phyloP scores from a whole-genome alignment of 2,888 invertebrate species.

The Philhelius pedissequus region DNA sequence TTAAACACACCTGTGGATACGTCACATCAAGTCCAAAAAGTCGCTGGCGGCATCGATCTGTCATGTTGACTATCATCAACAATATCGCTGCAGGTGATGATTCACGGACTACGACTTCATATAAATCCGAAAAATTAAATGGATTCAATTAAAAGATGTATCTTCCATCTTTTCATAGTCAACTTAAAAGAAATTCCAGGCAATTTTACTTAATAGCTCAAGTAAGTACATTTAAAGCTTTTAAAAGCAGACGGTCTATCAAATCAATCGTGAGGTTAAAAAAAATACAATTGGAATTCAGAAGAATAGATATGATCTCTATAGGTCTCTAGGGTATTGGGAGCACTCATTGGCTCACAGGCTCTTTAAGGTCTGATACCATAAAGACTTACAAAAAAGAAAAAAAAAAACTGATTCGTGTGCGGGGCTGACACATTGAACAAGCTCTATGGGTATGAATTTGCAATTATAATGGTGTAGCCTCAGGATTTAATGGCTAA shows the following conservation, averaged over 20 bases:
- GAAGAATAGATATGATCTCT: constrained; percentile 12
- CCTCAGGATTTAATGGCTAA: constrained; percentile 30
- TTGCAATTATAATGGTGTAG: constrained; percentile 39
- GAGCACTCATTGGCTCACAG: neutral
- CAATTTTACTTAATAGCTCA: neutral
- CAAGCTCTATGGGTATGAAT: constrained; percentile 23
- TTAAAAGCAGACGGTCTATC: neutral
- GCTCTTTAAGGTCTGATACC: neutral
- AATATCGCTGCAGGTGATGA: constrained; percentile 50
- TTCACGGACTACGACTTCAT: constrained; percentile 41
- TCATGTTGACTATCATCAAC: neutral
- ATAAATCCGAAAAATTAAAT: neutral
- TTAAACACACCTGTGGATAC: constrained; percentile 63
- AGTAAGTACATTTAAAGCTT: neutral
- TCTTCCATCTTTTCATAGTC: neutral
- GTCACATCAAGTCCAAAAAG: constrained; percentile 43
- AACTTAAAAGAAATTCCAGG: neutral
- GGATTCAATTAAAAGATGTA: constrained; percentile 26
- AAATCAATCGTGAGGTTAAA: neutral
- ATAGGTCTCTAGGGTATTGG: constrained; percentile 30
- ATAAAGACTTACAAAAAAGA: neutral
- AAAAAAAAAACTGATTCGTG: neutral
- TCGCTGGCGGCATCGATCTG: constrained; percentile 6
- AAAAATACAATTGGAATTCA: constrained; percentile 20
- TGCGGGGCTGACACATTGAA: constrained; percentile 36